Evolutionary conservation across 2,797 vertebrate genomes (phyloP).

Genomic region (Onychomys arenicola): DNA sequence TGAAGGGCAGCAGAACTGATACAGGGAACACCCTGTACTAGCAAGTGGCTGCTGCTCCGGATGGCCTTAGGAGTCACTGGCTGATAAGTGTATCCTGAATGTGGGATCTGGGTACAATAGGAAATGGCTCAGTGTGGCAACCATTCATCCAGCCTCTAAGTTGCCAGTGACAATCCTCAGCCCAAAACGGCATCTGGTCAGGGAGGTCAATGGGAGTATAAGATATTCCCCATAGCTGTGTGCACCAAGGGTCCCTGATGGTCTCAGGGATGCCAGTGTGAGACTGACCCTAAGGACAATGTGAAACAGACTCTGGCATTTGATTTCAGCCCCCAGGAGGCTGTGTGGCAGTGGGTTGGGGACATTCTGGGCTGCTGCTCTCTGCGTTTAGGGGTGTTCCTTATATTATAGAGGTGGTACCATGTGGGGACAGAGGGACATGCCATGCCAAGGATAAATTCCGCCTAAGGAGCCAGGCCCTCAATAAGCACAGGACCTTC

Average conservation of each 20-base stretch:
- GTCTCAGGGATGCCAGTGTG: neutral
- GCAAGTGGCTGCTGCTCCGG: neutral
- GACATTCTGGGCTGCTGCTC: neutral
- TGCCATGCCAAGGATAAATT: neutral
- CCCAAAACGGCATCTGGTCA: neutral
- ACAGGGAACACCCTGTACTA: neutral
- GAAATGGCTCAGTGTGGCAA: neutral
- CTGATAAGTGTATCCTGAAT: neutral
- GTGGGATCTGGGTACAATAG: neutral
- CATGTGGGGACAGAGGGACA: too few relatives aligned
- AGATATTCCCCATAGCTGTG: neutral
- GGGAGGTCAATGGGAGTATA: neutral
- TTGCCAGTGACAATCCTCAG: neutral
- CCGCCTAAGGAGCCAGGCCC: neutral
- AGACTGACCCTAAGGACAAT: neutral
- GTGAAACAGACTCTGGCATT: too few relatives aligned
- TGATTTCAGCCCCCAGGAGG: neutral
- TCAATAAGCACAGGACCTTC: accelerated
- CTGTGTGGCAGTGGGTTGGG: too few relatives aligned
- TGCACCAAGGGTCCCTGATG: neutral
- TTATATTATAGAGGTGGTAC: neutral
- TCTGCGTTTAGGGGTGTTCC: neutral
- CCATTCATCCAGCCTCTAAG: neutral
- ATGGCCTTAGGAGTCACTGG: neutral
- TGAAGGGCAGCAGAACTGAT: neutral